Conservation (phyloP, 2,888 invertebrate genomes). For the Lordiphosa andalusiaca region DNA sequence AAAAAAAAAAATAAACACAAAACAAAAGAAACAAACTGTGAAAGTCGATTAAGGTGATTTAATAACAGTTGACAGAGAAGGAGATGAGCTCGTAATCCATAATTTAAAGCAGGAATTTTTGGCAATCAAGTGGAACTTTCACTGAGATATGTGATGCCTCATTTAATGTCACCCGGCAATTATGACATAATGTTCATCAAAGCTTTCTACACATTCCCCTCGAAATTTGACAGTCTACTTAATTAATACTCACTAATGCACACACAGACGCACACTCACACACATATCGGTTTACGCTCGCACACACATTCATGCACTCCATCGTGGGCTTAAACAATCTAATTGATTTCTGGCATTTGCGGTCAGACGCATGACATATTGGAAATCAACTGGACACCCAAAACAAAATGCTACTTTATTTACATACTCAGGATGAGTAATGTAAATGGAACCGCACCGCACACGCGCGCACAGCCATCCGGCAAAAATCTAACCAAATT, state of each 20-base stretch:
- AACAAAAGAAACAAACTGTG: constrained; percentile 7
- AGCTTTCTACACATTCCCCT: too few relatives aligned
- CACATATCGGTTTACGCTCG: neutral
- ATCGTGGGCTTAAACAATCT: constrained; percentile 25
- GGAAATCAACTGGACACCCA: neutral
- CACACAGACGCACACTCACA: too few relatives aligned
- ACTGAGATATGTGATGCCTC: neutral
- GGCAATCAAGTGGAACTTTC: too few relatives aligned
- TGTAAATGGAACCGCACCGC: too few relatives aligned
- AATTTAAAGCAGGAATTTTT: neutral
- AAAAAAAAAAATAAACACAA: too few relatives aligned
- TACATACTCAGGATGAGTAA: constrained; percentile 2
- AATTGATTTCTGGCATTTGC: constrained; percentile 51
- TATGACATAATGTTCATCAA: too few relatives aligned
- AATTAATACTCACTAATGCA: constrained; percentile 1
- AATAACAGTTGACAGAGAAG: neutral
- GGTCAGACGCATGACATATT: constrained; percentile 20
- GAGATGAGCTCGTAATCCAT: too few relatives aligned
- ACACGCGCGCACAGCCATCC: too few relatives aligned
- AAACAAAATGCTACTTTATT: constrained; percentile 25
- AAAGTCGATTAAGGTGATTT: constrained; percentile 21
- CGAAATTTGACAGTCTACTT: too few relatives aligned
- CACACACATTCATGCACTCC: too few relatives aligned
- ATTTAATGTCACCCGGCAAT: neutral
- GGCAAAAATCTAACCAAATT: constrained; percentile 6